These are phyloP conservation scores for Euleptes europaea DNA, from an alignment of 2,113 vertebrate species.

Conservation along the genomic window DNA sequence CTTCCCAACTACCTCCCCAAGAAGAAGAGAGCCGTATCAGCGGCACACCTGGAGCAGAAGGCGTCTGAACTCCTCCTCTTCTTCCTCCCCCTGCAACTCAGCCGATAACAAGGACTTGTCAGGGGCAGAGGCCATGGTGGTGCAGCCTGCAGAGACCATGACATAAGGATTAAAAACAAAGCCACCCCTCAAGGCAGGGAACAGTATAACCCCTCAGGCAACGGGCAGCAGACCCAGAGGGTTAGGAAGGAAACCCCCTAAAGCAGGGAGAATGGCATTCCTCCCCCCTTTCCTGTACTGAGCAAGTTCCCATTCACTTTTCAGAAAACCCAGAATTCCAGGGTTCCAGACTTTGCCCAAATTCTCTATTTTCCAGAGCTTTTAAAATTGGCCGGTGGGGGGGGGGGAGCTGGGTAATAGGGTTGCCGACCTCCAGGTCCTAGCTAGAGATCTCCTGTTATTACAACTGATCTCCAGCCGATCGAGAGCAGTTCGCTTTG, in stretches of 20 bases:
- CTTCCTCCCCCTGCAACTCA: constrained; percentile 26
- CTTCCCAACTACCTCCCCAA: background rate
- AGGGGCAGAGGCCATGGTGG: background rate
- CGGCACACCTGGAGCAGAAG: constrained; percentile 49
- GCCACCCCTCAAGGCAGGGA: background rate
- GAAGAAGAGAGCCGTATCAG: background rate
- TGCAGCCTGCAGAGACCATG: background rate
- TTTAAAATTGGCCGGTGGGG: no score
- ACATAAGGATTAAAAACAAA: background rate
- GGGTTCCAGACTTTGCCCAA: background rate
- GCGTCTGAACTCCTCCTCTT: constrained; percentile 35
- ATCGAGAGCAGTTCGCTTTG: no score
- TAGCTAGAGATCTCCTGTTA: no score
- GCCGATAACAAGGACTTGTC: constrained; percentile 52
- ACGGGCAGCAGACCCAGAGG: background rate
- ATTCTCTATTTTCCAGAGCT: background rate
- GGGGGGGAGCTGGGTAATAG: no score
- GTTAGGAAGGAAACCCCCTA: background rate
- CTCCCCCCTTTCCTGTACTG: no score
- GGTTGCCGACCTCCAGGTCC: no score
- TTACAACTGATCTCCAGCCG: no score
- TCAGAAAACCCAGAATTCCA: background rate
- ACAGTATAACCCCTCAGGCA: background rate
- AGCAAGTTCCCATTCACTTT: background rate
- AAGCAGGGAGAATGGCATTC: background rate